Base-by-base conservation (phyloP, 2,113 vertebrate genomes). In the Hiodon alosoides region DNA sequence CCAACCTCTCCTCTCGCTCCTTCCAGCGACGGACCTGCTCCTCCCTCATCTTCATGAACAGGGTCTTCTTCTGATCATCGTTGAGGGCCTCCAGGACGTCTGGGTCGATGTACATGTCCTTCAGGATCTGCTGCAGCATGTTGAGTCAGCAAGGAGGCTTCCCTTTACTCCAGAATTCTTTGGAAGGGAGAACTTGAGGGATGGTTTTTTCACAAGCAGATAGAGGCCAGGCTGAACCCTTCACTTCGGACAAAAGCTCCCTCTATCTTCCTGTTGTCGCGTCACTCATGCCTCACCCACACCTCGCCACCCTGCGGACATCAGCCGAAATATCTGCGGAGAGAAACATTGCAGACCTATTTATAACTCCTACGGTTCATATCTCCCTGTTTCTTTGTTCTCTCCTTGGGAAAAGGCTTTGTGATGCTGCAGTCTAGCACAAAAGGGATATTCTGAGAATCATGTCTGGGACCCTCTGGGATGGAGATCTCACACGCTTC, bases 21-120 rank as follows among this genome's bases (percentile, higher is more conserved):
- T 62, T 91, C 91, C 91, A 92, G 76, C 92, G 87, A 3, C 90
- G 86, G 4, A 93, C 89, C 84, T 92, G 92, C 78, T 92, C 91
- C 80, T 92, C 85, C 79, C 92, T 90, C 91, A 93, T 92, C 85
- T 92, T 92, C 47, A 91, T 72, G 79, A 91, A 93, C 60, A 93
- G 82, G 77, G 86, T 89, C 79, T 86, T 89, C 81, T 90, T 92
- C 86, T 93, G 92, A 62, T 92, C 90, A 55, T 92, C 92, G 1
- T 86, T 89, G 75, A 92, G 85, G 52, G 89, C 90, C 80, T 91
- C 89, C 81, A 92, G 83, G 57, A 92, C 82, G 78, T 90, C 90
- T 2, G 91, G 90, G 48, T 93, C 91, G 72, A 93, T 83, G 87
- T 91, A 91, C 91, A 93, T 92, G 75, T 92, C 88, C 75, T 89